Base-by-base conservation (phyloP, 2,797 vertebrate species). In the Botia almorhae region DNA sequence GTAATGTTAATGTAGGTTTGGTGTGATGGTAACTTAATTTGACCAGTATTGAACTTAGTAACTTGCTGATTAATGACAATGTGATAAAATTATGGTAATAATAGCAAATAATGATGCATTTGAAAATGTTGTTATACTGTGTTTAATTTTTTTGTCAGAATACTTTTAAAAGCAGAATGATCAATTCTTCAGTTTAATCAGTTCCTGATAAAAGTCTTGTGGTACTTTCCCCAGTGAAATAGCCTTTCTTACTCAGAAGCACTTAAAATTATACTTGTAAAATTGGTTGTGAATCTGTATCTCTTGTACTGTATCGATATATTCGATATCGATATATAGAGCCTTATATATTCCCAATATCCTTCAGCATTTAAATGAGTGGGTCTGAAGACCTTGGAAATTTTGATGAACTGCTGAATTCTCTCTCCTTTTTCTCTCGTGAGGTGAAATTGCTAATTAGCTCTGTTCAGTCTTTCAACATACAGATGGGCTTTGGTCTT, bases 401-500 rank as follows among this genome's bases (percentile, higher is more conserved):
- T 50, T 67, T 17, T 72, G 73, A n/a, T 70, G 58, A 51, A 75
- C 58, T 58, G 33, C 60, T 26, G 53, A 36, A 33, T 39, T 80
- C 55, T 72, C 58, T 72, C 14, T 53, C 60, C 56, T 83, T 70
- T 75, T 53, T 72, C 33, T 70, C 36, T 17, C 64, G 60, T 72
- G 69, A 71, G 60, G 56, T 71, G n/a, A 68, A 73, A 53, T 50
- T 48, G 19, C 3, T 68, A 64, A 74, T 83, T 71, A 74, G 56
- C 73, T 69, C 17, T 2, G 65, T 69, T 69, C 71, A 56, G 46
- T 70, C 64, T 69, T 74, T 58, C 43, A 79, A 76, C 81, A 80
- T 80, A 58, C 69, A 76, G 78, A 74, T 81, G 77, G 65, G 64
- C 64, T 60, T 46, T 43, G 80, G 53, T 73, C 69, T 19, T 56